Conservation (phyloP, 2,888 invertebrate species). For the Gastrophysa polygoni region DNA sequence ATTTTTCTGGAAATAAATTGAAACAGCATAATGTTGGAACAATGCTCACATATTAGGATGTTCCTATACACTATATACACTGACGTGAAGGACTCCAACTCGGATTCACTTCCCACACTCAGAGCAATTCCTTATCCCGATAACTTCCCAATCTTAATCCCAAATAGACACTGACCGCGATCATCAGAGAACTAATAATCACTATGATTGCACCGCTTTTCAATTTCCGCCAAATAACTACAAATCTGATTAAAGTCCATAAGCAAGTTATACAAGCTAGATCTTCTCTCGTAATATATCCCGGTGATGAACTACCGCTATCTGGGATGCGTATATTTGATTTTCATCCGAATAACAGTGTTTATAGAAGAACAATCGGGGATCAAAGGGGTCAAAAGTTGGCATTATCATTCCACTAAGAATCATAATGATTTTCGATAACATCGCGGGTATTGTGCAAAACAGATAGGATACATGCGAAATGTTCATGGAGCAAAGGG, state of each 20-base stretch:
- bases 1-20: no score
- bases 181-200: conserved; percentile 25
- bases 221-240: conserved; percentile 54
- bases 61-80: no score
- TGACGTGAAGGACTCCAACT: no score
- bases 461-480: conserved; percentile 33
- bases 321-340: conserved; percentile 29
- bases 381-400: conserved; percentile 37
- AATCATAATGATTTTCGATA: conserved; percentile 32
- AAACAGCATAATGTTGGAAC: no score
- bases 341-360: conserved; percentile 32
- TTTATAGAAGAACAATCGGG: conserved; percentile 39
- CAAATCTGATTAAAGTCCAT: conserved; percentile 47
- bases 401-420: conserved; percentile 35
- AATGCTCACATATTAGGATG: background rate
- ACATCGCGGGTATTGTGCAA: conserved; percentile 28
- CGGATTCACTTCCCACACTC: conserved; percentile 6
- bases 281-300: conserved; percentile 23
- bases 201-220: conserved; percentile 38
- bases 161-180: conserved; percentile 24
- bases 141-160: conserved; percentile 12
- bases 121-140: conserved; percentile 19
- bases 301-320: conserved; percentile 27
- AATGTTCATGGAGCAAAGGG: conserved; percentile 24
- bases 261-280: conserved; percentile 20